Evolutionary conservation across 2,888 invertebrate genomes (phyloP), one percentile per base, ranked within the genome.

Genomic region (Brachypterus glaber): DNA sequence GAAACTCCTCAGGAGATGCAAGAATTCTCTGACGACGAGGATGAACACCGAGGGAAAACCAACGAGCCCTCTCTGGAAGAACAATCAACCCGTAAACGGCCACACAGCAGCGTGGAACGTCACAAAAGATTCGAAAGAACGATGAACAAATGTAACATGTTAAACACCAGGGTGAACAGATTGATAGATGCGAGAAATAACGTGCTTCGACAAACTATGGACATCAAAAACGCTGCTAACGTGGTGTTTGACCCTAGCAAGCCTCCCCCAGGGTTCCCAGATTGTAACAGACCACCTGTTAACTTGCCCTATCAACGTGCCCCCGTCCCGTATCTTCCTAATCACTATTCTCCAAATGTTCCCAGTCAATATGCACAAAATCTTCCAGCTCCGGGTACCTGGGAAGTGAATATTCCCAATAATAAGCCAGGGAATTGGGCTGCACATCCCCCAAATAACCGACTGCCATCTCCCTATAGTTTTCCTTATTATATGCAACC

Each of bases 11-110:
- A 71, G 1, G 72, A 73, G 51, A 75, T 73, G 46, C 50, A 79
- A 1, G 90, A 90, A 17, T 91, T 76, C 63, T 93, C 92, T 0
- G 92, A 92, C 59, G 93, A 93, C 58, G 93, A 93, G 54, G 75
- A 81, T 41, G 92, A 92, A 56, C 40, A 11, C 18, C 27, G 27
- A 11, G 33, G 30, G 8, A 4, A 9, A 9, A 16, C 32, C 7
- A 24, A 31, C 26, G 2, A 36, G 12, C 12, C 27, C 15, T 9
- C 18, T 33, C 3, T 35, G 34, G 16, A 47, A 44, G 38, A 48
- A 36, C 30, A 11, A 21, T 21, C 59, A 61, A n/a, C n/a, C n/a
- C 40, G 27, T 18, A 48, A 46, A 30, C 48, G 50, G 11, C 53
- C 54, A 26, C 56, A 55, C 33, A 50, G 50, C 39, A 55, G 58